These are phyloP conservation scores for Tenebrosternarchus preto DNA, from an alignment of 2,113 vertebrate genomes.

Conservation along the genomic window DNA sequence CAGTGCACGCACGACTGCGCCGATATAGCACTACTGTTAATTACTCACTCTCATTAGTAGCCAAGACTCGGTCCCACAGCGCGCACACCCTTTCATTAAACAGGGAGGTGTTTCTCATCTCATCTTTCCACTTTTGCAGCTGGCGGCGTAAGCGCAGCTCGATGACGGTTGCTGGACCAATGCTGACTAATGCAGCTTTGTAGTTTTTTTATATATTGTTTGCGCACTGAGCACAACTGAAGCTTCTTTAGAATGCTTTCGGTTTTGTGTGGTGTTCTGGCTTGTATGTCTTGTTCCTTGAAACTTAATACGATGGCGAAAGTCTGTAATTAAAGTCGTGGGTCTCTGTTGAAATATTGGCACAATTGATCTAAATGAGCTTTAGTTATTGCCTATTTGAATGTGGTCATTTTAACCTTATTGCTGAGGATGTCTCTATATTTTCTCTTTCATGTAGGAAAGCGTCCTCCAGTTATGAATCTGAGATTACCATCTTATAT, in stretches of 20 bases:
- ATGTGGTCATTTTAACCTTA: no score
- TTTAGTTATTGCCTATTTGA: no score
- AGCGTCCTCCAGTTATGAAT: no score
- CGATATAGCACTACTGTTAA: background rate
- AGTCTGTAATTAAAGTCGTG: no score
- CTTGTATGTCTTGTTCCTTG: background rate
- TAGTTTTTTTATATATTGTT: background rate
- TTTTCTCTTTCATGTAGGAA: no score
- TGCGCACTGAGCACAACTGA: background rate
- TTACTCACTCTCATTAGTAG: constrained; percentile 15
- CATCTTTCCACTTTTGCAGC: background rate
- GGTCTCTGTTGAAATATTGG: no score
- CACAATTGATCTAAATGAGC: no score
- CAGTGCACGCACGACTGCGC: background rate
- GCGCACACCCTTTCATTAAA: constrained; percentile 27
- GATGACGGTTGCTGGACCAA: background rate
- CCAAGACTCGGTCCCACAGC: background rate
- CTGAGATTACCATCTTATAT: no score
- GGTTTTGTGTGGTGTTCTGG: background rate
- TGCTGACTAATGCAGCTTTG: constrained; percentile 18
- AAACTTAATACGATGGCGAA: background rate
- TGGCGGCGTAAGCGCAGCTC: background rate
- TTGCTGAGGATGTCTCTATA: no score
- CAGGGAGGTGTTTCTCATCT: constrained; percentile 24
- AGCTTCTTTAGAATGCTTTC: no score